phyloP scores from a whole-genome alignment of 2,113 vertebrate genomes.

The Nanorana parkeri region DNA sequence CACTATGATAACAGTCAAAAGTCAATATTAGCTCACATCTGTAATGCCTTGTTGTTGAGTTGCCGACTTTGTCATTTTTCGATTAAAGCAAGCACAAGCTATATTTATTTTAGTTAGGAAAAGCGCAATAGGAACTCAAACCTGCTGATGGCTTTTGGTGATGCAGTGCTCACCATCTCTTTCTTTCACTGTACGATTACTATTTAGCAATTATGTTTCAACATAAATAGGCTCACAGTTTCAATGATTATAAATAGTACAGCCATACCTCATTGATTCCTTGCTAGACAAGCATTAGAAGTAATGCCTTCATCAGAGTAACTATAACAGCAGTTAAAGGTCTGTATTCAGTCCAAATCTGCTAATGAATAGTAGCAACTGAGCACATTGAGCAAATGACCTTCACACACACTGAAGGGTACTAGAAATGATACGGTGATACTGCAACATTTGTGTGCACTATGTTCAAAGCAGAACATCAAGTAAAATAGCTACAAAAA shows the following conservation, averaged over 20 bases:
- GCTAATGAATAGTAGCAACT: constrained; percentile 21
- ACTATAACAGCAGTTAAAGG: constrained; percentile 31
- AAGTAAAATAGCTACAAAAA: not conserved
- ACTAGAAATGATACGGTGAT: not conserved
- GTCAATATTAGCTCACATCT: constrained; percentile 41
- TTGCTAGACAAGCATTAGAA: constrained; percentile 44
- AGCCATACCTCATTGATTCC: constrained; percentile 45
- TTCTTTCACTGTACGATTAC: constrained; percentile 19
- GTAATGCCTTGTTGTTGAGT: constrained; percentile 1
- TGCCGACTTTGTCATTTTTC: constrained; percentile 12
- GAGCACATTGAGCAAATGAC: constrained; percentile 7
- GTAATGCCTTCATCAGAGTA: constrained; percentile 41
- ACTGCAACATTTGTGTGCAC: not conserved
- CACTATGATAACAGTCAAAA: constrained; percentile 17
- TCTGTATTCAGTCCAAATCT: constrained; percentile 11
- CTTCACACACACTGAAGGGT: constrained; percentile 2
- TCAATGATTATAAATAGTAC: constrained; percentile 39
- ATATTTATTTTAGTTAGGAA: constrained; percentile 38
- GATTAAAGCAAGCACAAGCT: constrained; percentile 12
- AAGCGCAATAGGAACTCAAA: constrained; percentile 15
- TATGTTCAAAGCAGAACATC: not conserved
- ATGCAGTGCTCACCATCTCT: not conserved
- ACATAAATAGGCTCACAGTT: constrained; percentile 37
- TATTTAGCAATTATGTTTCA: constrained; percentile 29
- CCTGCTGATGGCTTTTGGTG: constrained; percentile 6